Evolutionary conservation across 1,140 invertebrate genomes (phyloP).

Genomic region (Drosophila subobscura): DNA sequence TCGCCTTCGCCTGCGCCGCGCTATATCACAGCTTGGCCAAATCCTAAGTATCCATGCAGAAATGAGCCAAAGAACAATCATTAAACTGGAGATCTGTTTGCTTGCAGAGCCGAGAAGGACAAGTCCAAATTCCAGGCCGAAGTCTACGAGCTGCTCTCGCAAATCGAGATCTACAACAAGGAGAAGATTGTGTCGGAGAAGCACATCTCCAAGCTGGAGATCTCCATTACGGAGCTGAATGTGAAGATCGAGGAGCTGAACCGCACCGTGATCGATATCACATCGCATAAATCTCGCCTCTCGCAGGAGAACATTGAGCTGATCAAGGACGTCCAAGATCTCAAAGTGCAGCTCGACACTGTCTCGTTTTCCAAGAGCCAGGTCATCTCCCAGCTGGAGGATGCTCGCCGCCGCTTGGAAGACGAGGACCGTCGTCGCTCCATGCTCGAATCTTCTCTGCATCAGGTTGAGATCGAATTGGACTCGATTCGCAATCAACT

Average conservation of each 20-base stretch:
- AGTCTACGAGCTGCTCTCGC: constrained; percentile 96
- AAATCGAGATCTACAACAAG: constrained; percentile 96
- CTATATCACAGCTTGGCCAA: constrained; percentile 42
- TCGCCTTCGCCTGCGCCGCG: constrained; percentile 1
- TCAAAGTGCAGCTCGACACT: constrained; percentile 96
- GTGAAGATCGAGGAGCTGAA: constrained; percentile 98
- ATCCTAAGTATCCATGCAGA: constrained; percentile 57
- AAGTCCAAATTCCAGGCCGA: constrained; percentile 98
- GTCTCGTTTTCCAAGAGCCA: constrained; percentile 94
- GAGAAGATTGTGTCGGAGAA: constrained; percentile 94
- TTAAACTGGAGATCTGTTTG: constrained; percentile 43
- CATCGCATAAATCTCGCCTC: constrained; percentile 93
- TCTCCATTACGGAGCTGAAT: constrained; percentile 94
- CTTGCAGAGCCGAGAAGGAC: constrained; percentile 95
- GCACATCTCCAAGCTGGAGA: constrained; percentile 94
- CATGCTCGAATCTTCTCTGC: constrained; percentile 93
- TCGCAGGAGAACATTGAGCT: constrained; percentile 97
- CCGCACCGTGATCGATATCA: constrained; percentile 97
- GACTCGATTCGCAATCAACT: constrained; percentile 96
- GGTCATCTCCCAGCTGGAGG: constrained; percentile 94
- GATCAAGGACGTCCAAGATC: constrained; percentile 96
- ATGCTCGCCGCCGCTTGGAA: constrained; percentile 95
- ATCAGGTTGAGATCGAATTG: constrained; percentile 96
- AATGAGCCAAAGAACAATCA: constrained; percentile 1
- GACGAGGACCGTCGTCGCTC: constrained; percentile 97